Evolutionary conservation across 2,797 vertebrate genomes (phyloP).

Genomic region (Furcifer pardalis): DNA sequence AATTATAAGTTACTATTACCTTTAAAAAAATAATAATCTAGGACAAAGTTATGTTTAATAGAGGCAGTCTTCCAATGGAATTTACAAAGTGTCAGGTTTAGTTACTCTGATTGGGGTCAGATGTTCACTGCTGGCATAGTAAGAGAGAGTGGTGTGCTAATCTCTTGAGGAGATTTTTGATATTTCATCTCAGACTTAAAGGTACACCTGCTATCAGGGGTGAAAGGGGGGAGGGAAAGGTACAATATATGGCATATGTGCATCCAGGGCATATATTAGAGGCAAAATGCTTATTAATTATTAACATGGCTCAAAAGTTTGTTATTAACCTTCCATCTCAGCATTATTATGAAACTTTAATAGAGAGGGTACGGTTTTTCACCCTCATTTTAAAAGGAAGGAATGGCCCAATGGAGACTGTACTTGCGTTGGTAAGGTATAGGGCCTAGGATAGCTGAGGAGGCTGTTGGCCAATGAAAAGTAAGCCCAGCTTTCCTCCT

Average conservation of each 20-base stretch:
- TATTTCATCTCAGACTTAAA: conserved; percentile 40
- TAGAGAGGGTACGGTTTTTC: conserved; percentile 29
- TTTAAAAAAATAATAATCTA: neutral
- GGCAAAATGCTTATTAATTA: conserved; percentile 34
- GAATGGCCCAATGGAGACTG: neutral
- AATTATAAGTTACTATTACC: neutral
- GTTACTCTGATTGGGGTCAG: conserved; percentile 47
- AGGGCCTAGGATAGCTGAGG: neutral
- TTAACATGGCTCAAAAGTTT: conserved; percentile 36
- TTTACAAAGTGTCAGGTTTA: conserved; percentile 48
- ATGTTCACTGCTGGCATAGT: conserved; percentile 24
- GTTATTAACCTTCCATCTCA: conserved; percentile 46
- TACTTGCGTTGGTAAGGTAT: neutral
- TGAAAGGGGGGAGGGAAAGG: conserved; percentile 1
- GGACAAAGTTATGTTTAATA: conserved; percentile 16
- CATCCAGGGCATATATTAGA: conserved; percentile 28
- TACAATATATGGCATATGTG: conserved; percentile 15
- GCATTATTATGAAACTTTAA: conserved; percentile 61
- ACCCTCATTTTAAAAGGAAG: conserved; percentile 41
- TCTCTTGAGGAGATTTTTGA: conserved; percentile 35
- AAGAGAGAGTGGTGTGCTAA: neutral
- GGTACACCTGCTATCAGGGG: conserved; percentile 6
- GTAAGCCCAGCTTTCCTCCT: neutral
- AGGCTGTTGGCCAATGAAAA: neutral
- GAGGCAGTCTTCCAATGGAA: conserved; percentile 1